Base-by-base conservation (phyloP, 1,140 invertebrate genomes). In the Drosophila ogumai region DNA sequence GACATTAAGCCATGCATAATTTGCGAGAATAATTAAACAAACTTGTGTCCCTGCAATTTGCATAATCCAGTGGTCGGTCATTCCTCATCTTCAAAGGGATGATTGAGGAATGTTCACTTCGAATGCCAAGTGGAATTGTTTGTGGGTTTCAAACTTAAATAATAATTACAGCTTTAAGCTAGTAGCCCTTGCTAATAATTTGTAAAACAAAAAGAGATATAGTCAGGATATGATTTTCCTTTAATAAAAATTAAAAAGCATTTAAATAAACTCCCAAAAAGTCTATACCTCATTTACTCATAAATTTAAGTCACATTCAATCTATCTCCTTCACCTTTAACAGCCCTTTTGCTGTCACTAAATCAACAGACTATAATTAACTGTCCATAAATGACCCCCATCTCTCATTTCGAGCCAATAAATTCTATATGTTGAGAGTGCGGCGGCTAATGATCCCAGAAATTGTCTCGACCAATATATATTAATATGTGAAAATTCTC, bases 1-100 rank as follows among this genome's bases (percentile, higher is more conserved):
- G 52, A n/a, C 52, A 55, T 55, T 38, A 38, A 55, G 52, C 19
- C 52, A 38, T 55, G 52, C 52, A 55, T 55, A 55, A 55, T 55
- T 55, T 55, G 52, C 13, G 19, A 55, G n/a, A 36, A 36, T 25
- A 55, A 55, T 38, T 55, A 38, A n/a, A 38, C 52, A 55, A 55
- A 38, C 34, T 25, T 55, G 52, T n/a, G 34, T 19, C 12, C 12
- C 13, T 8, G 50, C 17, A n/a, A 22, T 38, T 38, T 55, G 13
- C 19, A 22, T 55, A 38, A 38, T 15, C 19, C 13, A n/a, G 6
- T 15, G n/a, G 17, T 1, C 8, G n/a, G 17, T 1, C 8, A 34
- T 19, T 3, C n/a, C 6, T 36, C 32, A 15, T 22, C 19, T 10
- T 9, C 13, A 36, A 54, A 54, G 17, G 13, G 7, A 52, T 1